Conservation (phyloP, 2,888 invertebrate genomes). For the Cheilosia variabilis region DNA sequence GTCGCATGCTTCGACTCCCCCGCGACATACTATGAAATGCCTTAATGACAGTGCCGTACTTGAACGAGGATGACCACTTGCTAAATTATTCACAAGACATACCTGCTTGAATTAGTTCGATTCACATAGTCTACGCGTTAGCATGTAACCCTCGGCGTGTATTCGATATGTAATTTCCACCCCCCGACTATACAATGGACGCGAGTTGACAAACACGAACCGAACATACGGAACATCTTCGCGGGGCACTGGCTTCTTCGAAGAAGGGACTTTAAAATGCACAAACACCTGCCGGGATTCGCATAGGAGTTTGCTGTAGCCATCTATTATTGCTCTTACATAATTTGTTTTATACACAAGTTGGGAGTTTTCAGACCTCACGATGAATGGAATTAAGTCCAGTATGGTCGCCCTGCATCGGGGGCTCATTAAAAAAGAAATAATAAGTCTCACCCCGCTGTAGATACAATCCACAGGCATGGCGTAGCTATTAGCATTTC, state of each 20-base stretch:
- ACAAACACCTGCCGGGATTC: slow-evolving; percentile 68
- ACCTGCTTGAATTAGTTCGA: slow-evolving; percentile 64
- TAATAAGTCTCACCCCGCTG: slow-evolving; percentile 16
- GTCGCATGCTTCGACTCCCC: slow-evolving; percentile 22
- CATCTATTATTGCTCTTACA: slow-evolving; percentile 71
- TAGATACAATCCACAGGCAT: neutral
- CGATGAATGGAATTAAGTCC: slow-evolving; percentile 56
- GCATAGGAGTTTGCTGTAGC: slow-evolving; percentile 54
- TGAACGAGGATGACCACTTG: slow-evolving; percentile 73
- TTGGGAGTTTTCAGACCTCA: slow-evolving; percentile 69
- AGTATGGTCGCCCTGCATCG: slow-evolving; percentile 2
- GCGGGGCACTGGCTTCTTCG: slow-evolving; percentile 22
- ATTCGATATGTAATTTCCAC: slow-evolving; percentile 63
- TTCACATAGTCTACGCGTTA: slow-evolving; percentile 72
- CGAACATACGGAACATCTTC: slow-evolving; percentile 68
- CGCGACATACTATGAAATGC: slow-evolving; percentile 33
- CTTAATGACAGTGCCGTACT: slow-evolving; percentile 61
- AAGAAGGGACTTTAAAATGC: slow-evolving; percentile 59
- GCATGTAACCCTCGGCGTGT: slow-evolving; percentile 68
- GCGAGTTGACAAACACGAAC: slow-evolving; percentile 54
- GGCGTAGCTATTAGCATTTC: slow-evolving; percentile 47
- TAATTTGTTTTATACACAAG: slow-evolving; percentile 75
- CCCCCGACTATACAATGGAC: slow-evolving; percentile 36
- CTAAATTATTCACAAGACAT: slow-evolving; percentile 64
- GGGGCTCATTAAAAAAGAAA: slow-evolving; percentile 63